These are phyloP conservation scores for Malurus cyaneus DNA, from an alignment of 2,113 vertebrate genomes.

Conservation along the genomic window DNA sequence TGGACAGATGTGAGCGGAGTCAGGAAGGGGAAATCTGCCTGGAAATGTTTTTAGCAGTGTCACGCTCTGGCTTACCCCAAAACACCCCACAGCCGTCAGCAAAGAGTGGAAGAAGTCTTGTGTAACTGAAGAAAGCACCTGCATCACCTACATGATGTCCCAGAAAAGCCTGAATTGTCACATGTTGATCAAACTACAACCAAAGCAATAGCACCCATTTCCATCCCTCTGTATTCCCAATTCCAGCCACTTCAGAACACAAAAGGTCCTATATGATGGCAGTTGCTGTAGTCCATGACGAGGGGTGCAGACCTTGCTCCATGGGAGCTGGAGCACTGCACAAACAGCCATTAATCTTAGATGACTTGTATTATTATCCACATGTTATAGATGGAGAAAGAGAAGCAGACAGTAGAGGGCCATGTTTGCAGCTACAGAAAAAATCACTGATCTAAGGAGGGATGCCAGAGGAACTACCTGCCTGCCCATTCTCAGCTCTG, in stretches of 20 bases:
- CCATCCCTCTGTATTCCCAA: neutral
- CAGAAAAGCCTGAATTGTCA: neutral
- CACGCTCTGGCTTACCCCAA: neutral
- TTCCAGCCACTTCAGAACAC: neutral
- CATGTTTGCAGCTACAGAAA: neutral
- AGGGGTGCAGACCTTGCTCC: neutral
- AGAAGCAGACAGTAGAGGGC: neutral
- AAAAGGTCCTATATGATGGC: neutral
- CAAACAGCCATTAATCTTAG: neutral
- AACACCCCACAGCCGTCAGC: neutral
- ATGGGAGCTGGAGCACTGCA: neutral
- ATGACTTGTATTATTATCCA: neutral
- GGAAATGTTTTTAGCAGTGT: neutral
- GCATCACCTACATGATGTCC: neutral
- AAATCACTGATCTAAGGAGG: neutral
- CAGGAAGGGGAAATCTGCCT: neutral
- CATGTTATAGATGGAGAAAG: neutral
- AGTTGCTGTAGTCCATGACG: fast-evolving
- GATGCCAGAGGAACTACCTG: neutral
- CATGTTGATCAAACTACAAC: neutral
- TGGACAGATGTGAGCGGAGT: neutral
- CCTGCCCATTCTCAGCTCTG: neutral
- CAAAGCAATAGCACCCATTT: neutral
- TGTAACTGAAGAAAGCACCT: neutral
- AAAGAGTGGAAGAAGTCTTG: neutral